Evolutionary conservation across 2,888 invertebrate genomes (phyloP).

Genomic region (Biston betularia): DNA sequence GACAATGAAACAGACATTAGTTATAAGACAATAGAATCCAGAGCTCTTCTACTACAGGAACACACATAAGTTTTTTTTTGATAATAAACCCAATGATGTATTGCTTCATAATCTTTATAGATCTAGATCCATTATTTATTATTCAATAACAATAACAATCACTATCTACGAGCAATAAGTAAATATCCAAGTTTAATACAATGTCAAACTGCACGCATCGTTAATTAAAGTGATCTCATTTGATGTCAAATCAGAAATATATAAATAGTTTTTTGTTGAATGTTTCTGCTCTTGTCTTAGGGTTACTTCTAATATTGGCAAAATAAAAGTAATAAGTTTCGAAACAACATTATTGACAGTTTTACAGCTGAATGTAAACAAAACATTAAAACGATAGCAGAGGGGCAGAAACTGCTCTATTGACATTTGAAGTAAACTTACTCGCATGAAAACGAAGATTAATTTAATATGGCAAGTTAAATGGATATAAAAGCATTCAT

Average conservation of each 20-base stretch:
- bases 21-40: slow-evolving; percentile 6
- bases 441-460: background rate
- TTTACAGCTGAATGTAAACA: background rate
- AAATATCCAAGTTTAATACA: slow-evolving; percentile 56
- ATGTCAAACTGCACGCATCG: slow-evolving; percentile 70
- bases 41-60: background rate
- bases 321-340: no score
- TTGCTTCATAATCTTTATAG: slow-evolving; percentile 21
- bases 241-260: slow-evolving; percentile 47
- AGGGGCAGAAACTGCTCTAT: no score
- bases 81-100: slow-evolving; percentile 13
- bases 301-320: no score
- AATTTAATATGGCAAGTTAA: background rate
- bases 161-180: slow-evolving; percentile 60
- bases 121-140: slow-evolving; percentile 29
- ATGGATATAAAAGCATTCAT: slow-evolving; percentile 39
- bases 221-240: slow-evolving; percentile 62
- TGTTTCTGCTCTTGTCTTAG: background rate
- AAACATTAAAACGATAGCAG: background rate
- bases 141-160: slow-evolving; percentile 51
- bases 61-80: background rate
- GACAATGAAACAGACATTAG: background rate
- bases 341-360: no score
- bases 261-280: background rate
- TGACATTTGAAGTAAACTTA: no score